A percentile compares a stretch with the other conserved stretches of the same genome.
These are phyloP conservation scores for Orientallactaga bullata DNA, from an alignment of 2,113 vertebrate species.

Conservation along the genomic window DNA sequence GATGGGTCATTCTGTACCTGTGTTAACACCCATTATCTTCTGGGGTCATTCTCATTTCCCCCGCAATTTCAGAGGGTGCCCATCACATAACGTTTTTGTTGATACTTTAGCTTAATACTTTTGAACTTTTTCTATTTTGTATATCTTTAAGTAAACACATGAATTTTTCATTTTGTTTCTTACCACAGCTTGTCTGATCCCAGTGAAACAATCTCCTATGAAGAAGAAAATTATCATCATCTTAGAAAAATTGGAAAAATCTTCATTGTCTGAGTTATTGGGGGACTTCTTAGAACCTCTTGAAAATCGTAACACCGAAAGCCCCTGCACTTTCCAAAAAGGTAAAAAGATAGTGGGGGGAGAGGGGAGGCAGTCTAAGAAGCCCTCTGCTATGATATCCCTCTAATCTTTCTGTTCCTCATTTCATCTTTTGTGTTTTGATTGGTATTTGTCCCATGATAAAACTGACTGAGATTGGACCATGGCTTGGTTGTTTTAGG, in stretches of 20 bases:
- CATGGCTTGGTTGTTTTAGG: slow-evolving; percentile 82
- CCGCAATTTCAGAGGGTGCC: not conserved
- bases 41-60: not conserved
- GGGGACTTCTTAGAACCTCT: slow-evolving; percentile 94
- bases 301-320: slow-evolving; percentile 91
- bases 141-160: not conserved
- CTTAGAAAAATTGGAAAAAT: slow-evolving; percentile 94
- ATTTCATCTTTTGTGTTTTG: not conserved
- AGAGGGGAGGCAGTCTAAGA: too few species aligned
- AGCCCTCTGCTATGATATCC: not conserved
- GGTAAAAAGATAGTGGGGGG: slow-evolving; percentile 83
- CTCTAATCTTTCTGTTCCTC: not conserved
- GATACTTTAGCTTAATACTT: not conserved
- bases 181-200: slow-evolving; percentile 92
- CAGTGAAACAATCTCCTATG: slow-evolving; percentile 85
- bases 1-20: not conserved
- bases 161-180: slow-evolving; percentile 52
- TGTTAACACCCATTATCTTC: not conserved
- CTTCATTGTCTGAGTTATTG: slow-evolving; percentile 93
- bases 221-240: slow-evolving; percentile 91
- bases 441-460: not conserved
- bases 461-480: not conserved
- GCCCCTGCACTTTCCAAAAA: slow-evolving; percentile 88
- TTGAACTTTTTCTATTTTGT: not conserved
- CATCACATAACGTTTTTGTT: not conserved